Base-by-base conservation (phyloP, 2,888 invertebrate genomes). In the Oeneis ivallda region DNA sequence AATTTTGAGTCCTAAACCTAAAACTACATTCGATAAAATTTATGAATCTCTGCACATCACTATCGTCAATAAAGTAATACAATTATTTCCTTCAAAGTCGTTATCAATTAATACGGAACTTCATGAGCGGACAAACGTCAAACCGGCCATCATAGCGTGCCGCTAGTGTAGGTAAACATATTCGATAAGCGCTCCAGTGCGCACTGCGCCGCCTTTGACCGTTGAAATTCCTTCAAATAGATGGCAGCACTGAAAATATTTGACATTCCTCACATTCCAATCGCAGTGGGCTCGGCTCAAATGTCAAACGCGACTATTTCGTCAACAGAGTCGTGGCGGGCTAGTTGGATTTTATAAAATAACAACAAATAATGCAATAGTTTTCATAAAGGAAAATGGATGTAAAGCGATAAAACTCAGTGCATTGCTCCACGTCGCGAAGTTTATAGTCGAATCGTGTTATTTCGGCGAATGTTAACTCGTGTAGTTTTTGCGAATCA, bases 281-380 rank as follows among this genome's bases (percentile, higher is more conserved):
- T 85, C 88, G 92, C 92, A 89, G 93, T 93, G 93, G 94, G 93
- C 94, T 93, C 93, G 94, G 93, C 93, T 93, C 93, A 94, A 94
- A 94, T 94, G 94, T 94, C 94, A 94, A 94, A 94, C 93, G 93
- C 87, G 85, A 90, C 89, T 92, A 92, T 92, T 92, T 92, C 92
- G 89, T 92, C 92, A 92, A 92, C 91, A 92, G 91, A 88, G 84
- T 83, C 87, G 89, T 87, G 87, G 89, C 89, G 91, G 87, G 90
- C 82, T 87, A 91, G 91, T 88, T 90, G 92, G 85, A 84, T 89
- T 89, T 89, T 86, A 86, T 86, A 79, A 89, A 90, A 86, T 89
- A 89, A 87, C 80, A 90, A 90, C 86, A 89, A 90, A 89, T 87
- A 87, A 74, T 79, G 81, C 77, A 82, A 76, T 77, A 81, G 85